Evolutionary conservation across 2,888 invertebrate genomes (phyloP).

Genomic region (Drosophila anomalata): DNA sequence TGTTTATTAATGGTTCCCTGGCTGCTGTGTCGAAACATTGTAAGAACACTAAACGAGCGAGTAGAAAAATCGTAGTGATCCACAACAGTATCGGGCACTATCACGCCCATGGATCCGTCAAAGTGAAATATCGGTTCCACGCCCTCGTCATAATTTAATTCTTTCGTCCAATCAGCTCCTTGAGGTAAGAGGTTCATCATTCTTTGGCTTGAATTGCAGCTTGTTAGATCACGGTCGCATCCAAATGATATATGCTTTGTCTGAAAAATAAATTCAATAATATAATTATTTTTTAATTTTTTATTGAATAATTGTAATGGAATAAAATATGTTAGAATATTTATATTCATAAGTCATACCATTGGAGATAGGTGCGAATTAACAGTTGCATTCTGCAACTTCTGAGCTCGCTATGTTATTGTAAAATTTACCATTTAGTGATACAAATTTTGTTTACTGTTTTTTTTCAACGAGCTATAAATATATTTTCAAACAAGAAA

Average conservation of each 20-base stretch:
- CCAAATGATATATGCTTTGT: constrained; percentile 94
- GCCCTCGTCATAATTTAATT: constrained; percentile 92
- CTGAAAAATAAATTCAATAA: constrained; percentile 47
- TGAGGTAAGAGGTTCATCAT: constrained; percentile 81
- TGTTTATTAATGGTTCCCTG: constrained; percentile 91
- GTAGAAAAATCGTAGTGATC: constrained; percentile 88
- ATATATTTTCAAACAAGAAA: no score
- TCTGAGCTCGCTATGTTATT: no score
- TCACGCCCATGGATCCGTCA: constrained; percentile 95
- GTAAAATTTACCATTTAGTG: no score
- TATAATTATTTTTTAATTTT: not conserved
- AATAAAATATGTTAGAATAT: no score
- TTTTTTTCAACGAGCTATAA: no score
- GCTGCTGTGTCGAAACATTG: constrained; percentile 97
- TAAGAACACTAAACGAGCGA: constrained; percentile 94
- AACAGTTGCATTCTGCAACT: no score
- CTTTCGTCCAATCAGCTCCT: constrained; percentile 92
- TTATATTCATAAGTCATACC: no score
- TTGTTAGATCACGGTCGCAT: constrained; percentile 92
- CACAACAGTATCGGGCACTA: constrained; percentile 91
- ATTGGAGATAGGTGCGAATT: no score
- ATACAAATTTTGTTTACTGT: no score
- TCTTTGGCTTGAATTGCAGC: constrained; percentile 77
- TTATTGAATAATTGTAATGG: not conserved
- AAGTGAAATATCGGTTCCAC: constrained; percentile 97